A percentile compares a stretch with the other conserved stretches of the same genome.
Evolutionary conservation across 2,888 invertebrate genomes (phyloP).

Genomic region (Halocaridina rubra): DNA sequence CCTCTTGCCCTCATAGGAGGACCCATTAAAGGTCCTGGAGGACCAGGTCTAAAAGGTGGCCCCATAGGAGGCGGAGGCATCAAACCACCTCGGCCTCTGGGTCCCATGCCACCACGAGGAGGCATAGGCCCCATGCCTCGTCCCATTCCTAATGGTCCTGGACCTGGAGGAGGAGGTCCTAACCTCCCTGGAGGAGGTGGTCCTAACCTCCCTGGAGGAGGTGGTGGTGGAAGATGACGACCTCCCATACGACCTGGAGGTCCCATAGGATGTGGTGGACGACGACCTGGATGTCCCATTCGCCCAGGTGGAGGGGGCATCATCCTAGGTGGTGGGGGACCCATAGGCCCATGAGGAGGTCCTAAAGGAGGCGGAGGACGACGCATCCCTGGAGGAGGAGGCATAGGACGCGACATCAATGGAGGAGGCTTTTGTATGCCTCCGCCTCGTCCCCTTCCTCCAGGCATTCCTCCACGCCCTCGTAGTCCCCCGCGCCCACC

Average conservation of each 20-base stretch:
- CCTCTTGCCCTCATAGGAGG: constrained; percentile 44
- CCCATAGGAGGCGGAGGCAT: constrained; percentile 50
- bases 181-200: background rate
- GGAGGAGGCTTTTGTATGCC: constrained; percentile 58
- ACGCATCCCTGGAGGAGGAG: constrained; percentile 54
- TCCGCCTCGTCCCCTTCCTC: constrained; percentile 37
- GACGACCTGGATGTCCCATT: constrained; percentile 43
- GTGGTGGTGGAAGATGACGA: background rate
- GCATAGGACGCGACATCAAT: constrained; percentile 55
- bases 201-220: background rate
- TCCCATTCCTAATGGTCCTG: constrained; percentile 22
- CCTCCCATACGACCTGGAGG: constrained; percentile 40
- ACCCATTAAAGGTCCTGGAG: constrained; percentile 50
- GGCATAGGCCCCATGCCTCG: constrained; percentile 44
- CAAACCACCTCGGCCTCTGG: constrained; percentile 45
- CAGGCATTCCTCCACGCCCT: constrained; percentile 20
- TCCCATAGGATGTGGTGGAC: constrained; percentile 24
- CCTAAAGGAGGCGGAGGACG: constrained; percentile 36
- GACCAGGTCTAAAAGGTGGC: constrained; percentile 40
- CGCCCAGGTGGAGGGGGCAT: constrained; percentile 51
- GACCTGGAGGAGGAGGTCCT: constrained; percentile 3
- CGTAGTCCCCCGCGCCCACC: constrained; percentile 32
- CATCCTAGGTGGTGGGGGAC: constrained; percentile 43
- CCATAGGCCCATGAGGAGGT: constrained; percentile 38
- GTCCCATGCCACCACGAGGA: constrained; percentile 32